Evolutionary conservation across 2,113 vertebrate genomes (phyloP), one percentile per base, ranked within the genome.

Genomic region (Semnornis frantzii): DNA sequence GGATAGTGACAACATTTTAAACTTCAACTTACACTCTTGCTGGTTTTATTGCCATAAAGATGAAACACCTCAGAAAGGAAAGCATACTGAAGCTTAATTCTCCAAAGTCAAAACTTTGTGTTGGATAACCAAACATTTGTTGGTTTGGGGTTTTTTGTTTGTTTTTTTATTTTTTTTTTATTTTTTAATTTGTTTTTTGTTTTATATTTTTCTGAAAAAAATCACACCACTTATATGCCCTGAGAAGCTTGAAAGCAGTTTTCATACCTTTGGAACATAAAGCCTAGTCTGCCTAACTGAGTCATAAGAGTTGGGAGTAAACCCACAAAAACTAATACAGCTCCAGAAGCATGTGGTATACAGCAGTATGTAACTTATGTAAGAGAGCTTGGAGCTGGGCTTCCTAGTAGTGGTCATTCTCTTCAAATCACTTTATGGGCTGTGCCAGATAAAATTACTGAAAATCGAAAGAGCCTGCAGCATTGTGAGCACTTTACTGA

Each of bases 1-100:
- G 66, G 72, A 58, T 92, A 89, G 48, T 39, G 31, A 28, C 76
- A 85, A 52, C 46, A 85, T 77, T 93, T 92, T 92, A 39, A 90
- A 74, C 31, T 91, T 75, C 76, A 79, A 82, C n/a, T 83, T 83
- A 23, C 21, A 92, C 82, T 84, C 6, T 72, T 92, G 66, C n/a
- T 85, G 19, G 2, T 7, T 59, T 83, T 95, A 63, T 81, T 89
- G 23, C 37, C n/a, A 39, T 87, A 58, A 84, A 52, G 46, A 57
- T 44, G 4, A 70, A 66, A 57, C n/a, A 28, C 5, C 92, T 85
- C 46, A 44, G 39, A 81, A 74, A 72, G 65, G 27, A 89, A 80
- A 66, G 60, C 12, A 15, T 70, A 34, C 68, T 31, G 10, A 27
- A 73, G 25, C 31, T 27, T 69, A 54, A 44, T 76, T 90, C 66